phyloP scores from a whole-genome alignment of 1,140 invertebrate genomes.

The Thaumetopoea pityocampa region DNA sequence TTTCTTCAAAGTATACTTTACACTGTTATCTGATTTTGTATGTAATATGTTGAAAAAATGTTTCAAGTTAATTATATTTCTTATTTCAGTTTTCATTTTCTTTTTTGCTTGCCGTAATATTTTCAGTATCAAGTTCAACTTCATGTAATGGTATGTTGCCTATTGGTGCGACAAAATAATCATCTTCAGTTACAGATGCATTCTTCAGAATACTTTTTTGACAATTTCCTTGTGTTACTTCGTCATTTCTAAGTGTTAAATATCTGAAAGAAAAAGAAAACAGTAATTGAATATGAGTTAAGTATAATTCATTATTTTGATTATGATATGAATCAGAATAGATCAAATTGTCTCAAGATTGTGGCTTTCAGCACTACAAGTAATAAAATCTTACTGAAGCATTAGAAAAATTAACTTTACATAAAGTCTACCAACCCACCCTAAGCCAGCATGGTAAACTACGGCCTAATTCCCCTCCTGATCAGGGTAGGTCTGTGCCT shows the following conservation, averaged over 20 bases:
- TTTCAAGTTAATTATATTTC: conserved; percentile 37
- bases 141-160: conserved; percentile 84
- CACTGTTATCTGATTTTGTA: conserved; percentile 37
- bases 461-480: too few species aligned
- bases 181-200: conserved; percentile 85
- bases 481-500: too few species aligned
- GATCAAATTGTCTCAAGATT: too few species aligned
- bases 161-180: conserved; percentile 92
- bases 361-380: too few species aligned
- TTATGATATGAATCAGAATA: too few species aligned
- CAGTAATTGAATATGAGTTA: too few species aligned
- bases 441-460: too few species aligned
- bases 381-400: too few species aligned
- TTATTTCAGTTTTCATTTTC: conserved; percentile 68
- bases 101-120: conserved; percentile 32
- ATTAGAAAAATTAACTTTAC: too few species aligned
- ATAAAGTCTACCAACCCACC: too few species aligned
- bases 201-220: conserved; percentile 83
- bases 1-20: conserved; percentile 36
- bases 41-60: conserved; percentile 50
- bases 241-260: conserved; percentile 83
- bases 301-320: too few species aligned
- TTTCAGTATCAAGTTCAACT: conserved; percentile 61
- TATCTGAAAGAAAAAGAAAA: conserved; percentile 70
- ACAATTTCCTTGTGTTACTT: conserved; percentile 81